Evolutionary conservation across 2,797 vertebrate species (phyloP).

Genomic region (Tachyglossus aculeatus): DNA sequence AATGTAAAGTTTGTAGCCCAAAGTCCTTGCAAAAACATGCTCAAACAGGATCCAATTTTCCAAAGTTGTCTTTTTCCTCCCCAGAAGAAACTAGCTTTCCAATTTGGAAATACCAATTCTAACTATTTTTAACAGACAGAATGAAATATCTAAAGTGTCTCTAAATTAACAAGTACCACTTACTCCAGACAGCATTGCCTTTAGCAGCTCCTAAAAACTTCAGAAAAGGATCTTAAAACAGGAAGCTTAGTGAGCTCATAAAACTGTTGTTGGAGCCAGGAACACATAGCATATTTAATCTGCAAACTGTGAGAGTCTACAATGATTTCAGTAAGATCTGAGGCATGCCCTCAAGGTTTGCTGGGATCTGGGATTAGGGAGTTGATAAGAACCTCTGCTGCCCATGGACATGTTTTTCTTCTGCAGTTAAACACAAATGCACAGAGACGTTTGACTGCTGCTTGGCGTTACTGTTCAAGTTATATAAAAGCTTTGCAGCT

Average conservation of each 20-base stretch:
- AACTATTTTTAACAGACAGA: slow-evolving; percentile 64
- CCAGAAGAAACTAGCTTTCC: slow-evolving; percentile 23
- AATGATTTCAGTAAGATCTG: slow-evolving; percentile 93
- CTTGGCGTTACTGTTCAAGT: slow-evolving; percentile 86
- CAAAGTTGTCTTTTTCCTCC: slow-evolving; percentile 25
- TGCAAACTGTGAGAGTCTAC: slow-evolving; percentile 88
- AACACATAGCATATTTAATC: slow-evolving; percentile 99
- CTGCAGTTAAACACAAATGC: slow-evolving; percentile 95
- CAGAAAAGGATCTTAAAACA: slow-evolving; percentile 86
- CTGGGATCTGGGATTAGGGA: slow-evolving; percentile 98
- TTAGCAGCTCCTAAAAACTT: slow-evolving; percentile 90
- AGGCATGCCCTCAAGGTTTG: slow-evolving; percentile 99
- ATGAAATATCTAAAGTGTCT: slow-evolving; percentile 70
- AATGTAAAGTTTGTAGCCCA: slow-evolving; percentile 55
- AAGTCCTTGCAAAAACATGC: slow-evolving; percentile 43
- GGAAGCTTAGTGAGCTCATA: slow-evolving; percentile 87
- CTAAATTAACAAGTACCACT: slow-evolving; percentile 77
- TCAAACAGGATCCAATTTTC: slow-evolving; percentile 22
- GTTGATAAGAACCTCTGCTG: slow-evolving; percentile 88
- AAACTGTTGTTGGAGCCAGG: slow-evolving; percentile 84
- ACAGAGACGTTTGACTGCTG: slow-evolving; percentile 91
- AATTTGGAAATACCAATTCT: slow-evolving; percentile 62
- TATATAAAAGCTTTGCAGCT: slow-evolving; percentile 85
- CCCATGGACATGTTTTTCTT: slow-evolving; percentile 92
- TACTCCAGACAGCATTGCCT: slow-evolving; percentile 80